Evolutionary conservation across 1,140 invertebrate genomes (phyloP).

Genomic region (Pseudoatta argentina): DNA sequence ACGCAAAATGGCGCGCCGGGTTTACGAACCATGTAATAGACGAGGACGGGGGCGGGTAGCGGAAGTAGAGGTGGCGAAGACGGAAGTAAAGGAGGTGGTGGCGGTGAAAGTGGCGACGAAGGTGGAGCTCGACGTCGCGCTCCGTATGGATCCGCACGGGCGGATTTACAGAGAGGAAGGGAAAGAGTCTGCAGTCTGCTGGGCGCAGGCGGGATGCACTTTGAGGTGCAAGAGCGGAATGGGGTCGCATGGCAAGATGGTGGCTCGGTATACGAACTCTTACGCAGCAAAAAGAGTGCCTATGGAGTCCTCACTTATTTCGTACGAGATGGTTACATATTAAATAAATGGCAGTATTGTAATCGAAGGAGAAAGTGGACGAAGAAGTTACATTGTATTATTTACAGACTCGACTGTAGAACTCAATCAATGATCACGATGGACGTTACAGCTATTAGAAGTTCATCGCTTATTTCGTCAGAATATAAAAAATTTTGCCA

Average conservation of each 20-base stretch:
- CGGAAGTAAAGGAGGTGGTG: constrained; percentile 43
- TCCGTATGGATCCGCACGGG: constrained; percentile 35
- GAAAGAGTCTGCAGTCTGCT: constrained; percentile 28
- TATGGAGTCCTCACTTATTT: constrained; percentile 33
- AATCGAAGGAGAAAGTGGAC: not conserved
- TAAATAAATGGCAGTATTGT: constrained; percentile 15
- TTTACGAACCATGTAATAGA: constrained; percentile 37
- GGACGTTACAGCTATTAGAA: not conserved
- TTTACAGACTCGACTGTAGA: not conserved
- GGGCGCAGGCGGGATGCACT: constrained; percentile 41
- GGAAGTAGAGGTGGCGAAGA: constrained; percentile 33
- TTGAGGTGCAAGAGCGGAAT: constrained; percentile 27
- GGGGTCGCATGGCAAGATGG: constrained; percentile 37
- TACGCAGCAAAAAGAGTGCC: not conserved
- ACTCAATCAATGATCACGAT: not conserved
- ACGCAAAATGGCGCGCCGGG: constrained; percentile 66
- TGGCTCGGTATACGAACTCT: constrained; percentile 1
- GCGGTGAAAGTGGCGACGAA: constrained; percentile 39
- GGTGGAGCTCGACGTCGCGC: constrained; percentile 59
- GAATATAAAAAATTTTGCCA: not conserved
- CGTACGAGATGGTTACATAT: not conserved
- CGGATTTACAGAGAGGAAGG: not conserved
- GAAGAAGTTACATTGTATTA: not conserved
- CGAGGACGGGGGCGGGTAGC: not conserved
- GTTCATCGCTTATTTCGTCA: not conserved